These are phyloP conservation scores for Darevskia nairensis DNA, from an alignment of 2,797 vertebrate species.

Conservation along the genomic window DNA sequence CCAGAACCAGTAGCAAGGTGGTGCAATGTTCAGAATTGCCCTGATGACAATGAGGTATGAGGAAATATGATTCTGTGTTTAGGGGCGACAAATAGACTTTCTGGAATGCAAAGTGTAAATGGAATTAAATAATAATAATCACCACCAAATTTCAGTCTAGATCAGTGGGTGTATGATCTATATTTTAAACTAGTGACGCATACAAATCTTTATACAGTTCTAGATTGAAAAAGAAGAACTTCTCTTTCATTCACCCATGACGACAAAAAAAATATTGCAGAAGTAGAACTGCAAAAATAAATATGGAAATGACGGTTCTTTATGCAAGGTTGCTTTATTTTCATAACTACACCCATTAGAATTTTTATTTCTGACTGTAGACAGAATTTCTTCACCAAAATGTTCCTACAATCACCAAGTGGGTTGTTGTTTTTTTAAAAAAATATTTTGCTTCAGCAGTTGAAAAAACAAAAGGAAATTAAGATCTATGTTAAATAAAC, in stretches of 20 bases:
- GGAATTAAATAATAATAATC: fast-evolving
- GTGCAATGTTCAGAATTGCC: constrained; percentile 90
- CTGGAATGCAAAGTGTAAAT: background rate
- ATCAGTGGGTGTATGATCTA: background rate
- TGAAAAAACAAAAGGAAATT: background rate
- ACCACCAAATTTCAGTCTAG: background rate
- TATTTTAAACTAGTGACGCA: background rate
- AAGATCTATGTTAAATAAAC: background rate
- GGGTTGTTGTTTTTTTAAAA: too few relatives aligned
- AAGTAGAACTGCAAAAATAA: constrained; percentile 15
- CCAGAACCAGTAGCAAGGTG: constrained; percentile 93
- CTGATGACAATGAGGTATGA: constrained; percentile 86
- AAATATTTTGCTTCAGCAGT: too few relatives aligned
- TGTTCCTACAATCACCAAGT: background rate
- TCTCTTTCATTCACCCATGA: background rate
- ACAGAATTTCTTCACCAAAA: background rate
- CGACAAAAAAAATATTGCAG: background rate
- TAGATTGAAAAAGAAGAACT: background rate
- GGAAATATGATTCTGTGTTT: background rate
- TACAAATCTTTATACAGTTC: background rate
- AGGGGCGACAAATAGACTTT: background rate
- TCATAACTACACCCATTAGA: background rate
- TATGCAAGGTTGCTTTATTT: constrained; percentile 1
- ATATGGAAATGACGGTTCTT: background rate
- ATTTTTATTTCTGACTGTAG: background rate